A percentile compares a stretch with the other conserved stretches of the same genome.
phyloP scores from a whole-genome alignment of 1,140 invertebrate species.

The Drosophila tristis region DNA sequence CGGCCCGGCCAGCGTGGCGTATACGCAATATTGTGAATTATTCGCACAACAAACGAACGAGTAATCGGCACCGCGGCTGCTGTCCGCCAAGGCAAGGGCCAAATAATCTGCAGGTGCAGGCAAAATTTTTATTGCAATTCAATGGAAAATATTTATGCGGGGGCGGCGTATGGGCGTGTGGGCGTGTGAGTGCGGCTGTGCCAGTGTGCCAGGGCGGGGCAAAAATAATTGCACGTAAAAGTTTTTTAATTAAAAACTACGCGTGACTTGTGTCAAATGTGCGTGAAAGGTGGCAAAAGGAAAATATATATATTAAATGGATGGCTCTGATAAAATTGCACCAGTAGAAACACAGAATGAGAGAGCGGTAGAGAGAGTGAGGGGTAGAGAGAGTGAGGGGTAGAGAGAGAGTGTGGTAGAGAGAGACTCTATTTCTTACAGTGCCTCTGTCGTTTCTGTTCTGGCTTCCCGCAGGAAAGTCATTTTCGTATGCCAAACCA shows the following conservation, averaged over 20 bases:
- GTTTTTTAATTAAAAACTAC: slow-evolving; percentile 82
- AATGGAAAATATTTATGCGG: slow-evolving; percentile 43
- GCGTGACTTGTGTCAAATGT: slow-evolving; percentile 70
- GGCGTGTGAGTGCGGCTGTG: slow-evolving; percentile 14
- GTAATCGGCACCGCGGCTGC: background rate
- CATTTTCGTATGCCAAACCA: too few relatives aligned
- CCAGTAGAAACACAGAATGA: too few relatives aligned
- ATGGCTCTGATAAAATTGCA: slow-evolving; percentile 50
- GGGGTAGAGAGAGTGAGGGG: too few relatives aligned
- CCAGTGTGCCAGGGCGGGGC: slow-evolving; percentile 3
- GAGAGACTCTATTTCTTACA: too few relatives aligned
- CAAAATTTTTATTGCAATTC: slow-evolving; percentile 27
- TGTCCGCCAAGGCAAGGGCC: background rate
- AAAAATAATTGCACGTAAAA: slow-evolving; percentile 76
- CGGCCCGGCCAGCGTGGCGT: slow-evolving; percentile 27
- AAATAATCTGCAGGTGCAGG: slow-evolving; percentile 1
- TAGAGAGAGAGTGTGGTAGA: too few relatives aligned
- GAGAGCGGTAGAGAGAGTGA: too few relatives aligned
- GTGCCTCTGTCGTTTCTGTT: too few relatives aligned
- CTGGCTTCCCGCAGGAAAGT: too few relatives aligned
- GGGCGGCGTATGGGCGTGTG: background rate
- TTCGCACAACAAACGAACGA: slow-evolving; percentile 20
- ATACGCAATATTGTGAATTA: slow-evolving; percentile 57
- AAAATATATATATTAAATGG: slow-evolving; percentile 39
- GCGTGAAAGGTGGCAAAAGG: slow-evolving; percentile 56